A percentile compares a stretch with the other conserved stretches of the same genome.
phyloP scores from a whole-genome alignment of 2,888 invertebrate species.

The Drosophila koepferae region DNA sequence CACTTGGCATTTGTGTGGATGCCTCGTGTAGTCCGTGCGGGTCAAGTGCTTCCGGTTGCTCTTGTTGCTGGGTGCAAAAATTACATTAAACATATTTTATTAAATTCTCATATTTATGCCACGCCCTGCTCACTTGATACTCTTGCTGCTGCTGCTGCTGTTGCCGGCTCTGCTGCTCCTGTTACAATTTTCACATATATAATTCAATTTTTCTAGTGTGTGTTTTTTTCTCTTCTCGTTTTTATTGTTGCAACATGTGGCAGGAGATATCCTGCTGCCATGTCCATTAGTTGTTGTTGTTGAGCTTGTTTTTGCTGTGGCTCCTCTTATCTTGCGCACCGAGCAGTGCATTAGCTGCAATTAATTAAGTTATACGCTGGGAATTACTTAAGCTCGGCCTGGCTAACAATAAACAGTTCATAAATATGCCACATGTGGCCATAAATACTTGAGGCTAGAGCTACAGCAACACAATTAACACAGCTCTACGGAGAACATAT shows the following conservation, averaged over 20 bases:
- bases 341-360: conserved; percentile 75
- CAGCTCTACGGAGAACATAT: not conserved
- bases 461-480: conserved; percentile 7
- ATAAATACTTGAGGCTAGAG: conserved; percentile 47
- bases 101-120: conserved; percentile 63
- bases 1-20: conserved; percentile 43
- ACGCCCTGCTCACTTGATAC: conserved; percentile 11
- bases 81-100: conserved; percentile 78
- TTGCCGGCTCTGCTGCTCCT: conserved; percentile 33
- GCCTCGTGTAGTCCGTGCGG: conserved; percentile 40
- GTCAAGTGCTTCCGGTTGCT: conserved; percentile 57
- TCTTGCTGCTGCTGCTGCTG: conserved; percentile 2
- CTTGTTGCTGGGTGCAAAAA: conserved; percentile 39
- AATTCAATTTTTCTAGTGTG: conserved; percentile 53
- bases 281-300: conserved; percentile 18
- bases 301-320: conserved; percentile 53
- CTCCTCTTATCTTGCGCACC: conserved; percentile 23
- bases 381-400: conserved; percentile 63
- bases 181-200: conserved; percentile 60
- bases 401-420: conserved; percentile 74
- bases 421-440: conserved; percentile 64
- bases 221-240: conserved; percentile 1
- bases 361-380: conserved; percentile 74
- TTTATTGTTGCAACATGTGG: conserved; percentile 45
- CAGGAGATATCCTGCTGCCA: conserved; percentile 12